Evolutionary conservation across 2,113 vertebrate genomes (phyloP).

Genomic region (Sinocyclocheilus anophthalmus): DNA sequence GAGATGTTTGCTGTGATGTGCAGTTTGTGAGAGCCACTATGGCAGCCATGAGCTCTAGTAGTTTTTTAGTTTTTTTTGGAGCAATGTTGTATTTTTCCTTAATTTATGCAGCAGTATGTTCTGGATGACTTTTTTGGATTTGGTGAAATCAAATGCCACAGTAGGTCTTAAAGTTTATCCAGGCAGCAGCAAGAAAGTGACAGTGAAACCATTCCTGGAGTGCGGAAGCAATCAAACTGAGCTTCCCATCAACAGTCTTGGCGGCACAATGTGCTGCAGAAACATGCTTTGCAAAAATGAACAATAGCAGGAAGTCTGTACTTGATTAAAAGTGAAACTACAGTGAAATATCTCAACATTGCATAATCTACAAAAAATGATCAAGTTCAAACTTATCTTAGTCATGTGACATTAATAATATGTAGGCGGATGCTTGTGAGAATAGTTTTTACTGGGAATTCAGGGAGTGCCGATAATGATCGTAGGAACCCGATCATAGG

Average conservation of each 20-base stretch:
- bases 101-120: background rate
- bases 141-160: constrained; percentile 48
- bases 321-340: constrained; percentile 33
- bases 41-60: background rate
- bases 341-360: constrained; percentile 34
- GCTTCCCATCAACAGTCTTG: constrained; percentile 63
- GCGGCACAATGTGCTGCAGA: background rate
- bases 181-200: constrained; percentile 56
- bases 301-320: constrained; percentile 62
- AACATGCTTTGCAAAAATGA: background rate
- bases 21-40: constrained; percentile 28
- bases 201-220: constrained; percentile 66
- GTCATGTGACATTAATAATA: background rate
- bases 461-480: background rate
- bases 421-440: background rate
- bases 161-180: background rate
- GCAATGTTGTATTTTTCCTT: background rate
- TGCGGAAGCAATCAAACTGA: constrained; percentile 66
- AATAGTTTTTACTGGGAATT: too few species aligned
- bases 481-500: background rate
- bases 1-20: constrained; percentile 54
- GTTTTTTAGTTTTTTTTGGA: background rate
- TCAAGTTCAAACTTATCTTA: background rate
- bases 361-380: constrained; percentile 18
- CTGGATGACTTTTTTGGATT: constrained; percentile 1